Conservation (phyloP, 1,140 invertebrate species). For the Drosophila chauvacae region DNA sequence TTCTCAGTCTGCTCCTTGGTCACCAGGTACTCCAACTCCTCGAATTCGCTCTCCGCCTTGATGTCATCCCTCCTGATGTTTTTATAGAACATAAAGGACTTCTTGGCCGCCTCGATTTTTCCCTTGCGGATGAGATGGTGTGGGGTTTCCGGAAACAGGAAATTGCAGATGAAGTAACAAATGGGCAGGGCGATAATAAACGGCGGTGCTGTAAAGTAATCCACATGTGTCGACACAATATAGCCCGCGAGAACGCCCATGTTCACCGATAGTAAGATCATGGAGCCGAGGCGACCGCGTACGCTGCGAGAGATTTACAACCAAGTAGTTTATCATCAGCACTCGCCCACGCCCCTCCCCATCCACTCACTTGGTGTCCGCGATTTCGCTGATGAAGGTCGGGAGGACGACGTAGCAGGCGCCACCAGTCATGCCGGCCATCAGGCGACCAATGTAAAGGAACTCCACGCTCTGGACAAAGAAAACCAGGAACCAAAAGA, state of each 20-base stretch:
- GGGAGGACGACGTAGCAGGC: constrained; percentile 63
- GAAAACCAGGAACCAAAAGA: constrained; percentile 63
- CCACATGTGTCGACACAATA: constrained; percentile 88
- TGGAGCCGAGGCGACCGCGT: constrained; percentile 91
- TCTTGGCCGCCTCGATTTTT: constrained; percentile 87
- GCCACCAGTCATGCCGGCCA: constrained; percentile 81
- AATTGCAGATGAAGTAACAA: constrained; percentile 87
- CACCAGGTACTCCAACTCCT: constrained; percentile 45
- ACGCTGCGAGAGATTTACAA: constrained; percentile 85
- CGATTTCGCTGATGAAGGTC: constrained; percentile 74
- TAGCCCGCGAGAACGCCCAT: constrained; percentile 92
- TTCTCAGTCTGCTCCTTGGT: constrained; percentile 46
- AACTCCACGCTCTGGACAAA: constrained; percentile 64
- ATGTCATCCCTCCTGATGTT: constrained; percentile 47
- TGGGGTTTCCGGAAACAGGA: constrained; percentile 93
- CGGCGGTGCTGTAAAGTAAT: constrained; percentile 88
- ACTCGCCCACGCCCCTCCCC: background rate
- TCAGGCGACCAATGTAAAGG: constrained; percentile 79
- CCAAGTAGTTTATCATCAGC: background rate
- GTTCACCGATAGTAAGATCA: constrained; percentile 92
- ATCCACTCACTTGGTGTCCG: constrained; percentile 63
- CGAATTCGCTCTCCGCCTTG: constrained; percentile 46
- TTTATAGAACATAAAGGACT: constrained; percentile 85
- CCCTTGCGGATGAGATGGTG: constrained; percentile 88
- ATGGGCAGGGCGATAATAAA: constrained; percentile 88